A percentile compares a stretch with the other conserved stretches of the same genome.
Conservation (phyloP, 2,888 invertebrate genomes). For the Eumacrocentrus americanus region DNA sequence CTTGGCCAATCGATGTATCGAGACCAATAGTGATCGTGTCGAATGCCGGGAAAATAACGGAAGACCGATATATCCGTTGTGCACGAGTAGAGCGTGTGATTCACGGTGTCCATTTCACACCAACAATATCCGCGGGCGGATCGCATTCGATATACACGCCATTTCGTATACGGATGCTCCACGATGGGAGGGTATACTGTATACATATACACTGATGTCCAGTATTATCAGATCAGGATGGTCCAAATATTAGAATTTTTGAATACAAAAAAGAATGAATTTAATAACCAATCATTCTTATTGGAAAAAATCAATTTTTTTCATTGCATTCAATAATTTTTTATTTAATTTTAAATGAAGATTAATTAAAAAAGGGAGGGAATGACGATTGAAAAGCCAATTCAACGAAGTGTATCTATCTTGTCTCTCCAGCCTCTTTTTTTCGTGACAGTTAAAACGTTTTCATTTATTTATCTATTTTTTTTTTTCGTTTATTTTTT, state of each 20-base stretch:
- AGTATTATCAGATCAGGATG: too few species aligned
- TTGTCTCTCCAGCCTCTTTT: background rate
- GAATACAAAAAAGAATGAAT: too few species aligned
- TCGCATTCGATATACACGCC: slow-evolving; percentile 5
- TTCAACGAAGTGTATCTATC: background rate
- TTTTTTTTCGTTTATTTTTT: background rate
- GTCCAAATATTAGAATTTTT: too few species aligned
- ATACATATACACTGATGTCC: too few species aligned
- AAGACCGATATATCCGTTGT: slow-evolving; percentile 9
- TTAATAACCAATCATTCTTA: too few species aligned
- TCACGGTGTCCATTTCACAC: slow-evolving; percentile 25
- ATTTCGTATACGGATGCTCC: background rate
- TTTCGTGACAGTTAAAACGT: background rate
- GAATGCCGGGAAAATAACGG: background rate
- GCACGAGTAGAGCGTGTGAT: slow-evolving; percentile 21
- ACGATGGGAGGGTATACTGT: background rate
- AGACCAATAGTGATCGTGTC: background rate
- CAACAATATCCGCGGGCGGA: slow-evolving; percentile 15
- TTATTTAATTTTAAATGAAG: too few species aligned
- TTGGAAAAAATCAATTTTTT: too few species aligned
- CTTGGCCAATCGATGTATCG: background rate
- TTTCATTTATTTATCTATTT: background rate
- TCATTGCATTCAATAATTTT: too few species aligned
- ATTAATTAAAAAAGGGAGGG: too few species aligned
- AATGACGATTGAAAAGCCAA: too few species aligned